Evolutionary conservation across 2,888 invertebrate species (phyloP), one percentile per base, ranked within the genome.

Genomic region (Microplitis deprimator): DNA sequence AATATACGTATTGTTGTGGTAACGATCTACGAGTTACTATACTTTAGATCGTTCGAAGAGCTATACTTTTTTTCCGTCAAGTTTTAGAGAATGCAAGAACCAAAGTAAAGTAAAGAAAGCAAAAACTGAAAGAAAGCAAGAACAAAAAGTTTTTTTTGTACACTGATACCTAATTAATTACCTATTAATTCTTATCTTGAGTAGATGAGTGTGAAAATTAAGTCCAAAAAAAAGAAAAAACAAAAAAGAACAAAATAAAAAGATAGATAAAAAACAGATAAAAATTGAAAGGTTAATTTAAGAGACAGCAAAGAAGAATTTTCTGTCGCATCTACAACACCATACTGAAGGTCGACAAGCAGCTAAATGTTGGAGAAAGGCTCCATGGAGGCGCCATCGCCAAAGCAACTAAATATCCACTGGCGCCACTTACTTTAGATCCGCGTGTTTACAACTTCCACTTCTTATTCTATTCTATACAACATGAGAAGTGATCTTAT

Each of bases 261-360:
- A n/a, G n/a, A 40, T 61, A 73, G 61, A 73, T 5, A 68, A 13
- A 39, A 50, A 73, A 61, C 62, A 40, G 71, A 69, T 68, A 50
- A 62, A 65, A 41, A 73, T 68, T 41, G 29, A 29, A 61, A 17
- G n/a, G 20, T 41, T 41, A 68, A 70, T 50, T 65, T 59, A 72
- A 68, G 71, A 68, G 68, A 75, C 65, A 41, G 64, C 64, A 39
- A 65, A 62, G 38, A 80, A 78, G 77, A 79, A 79, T 81, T 79
- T 77, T 79, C 79, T 68, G 79, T 78, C 71, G 77, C 77, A 64
- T 77, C 69, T 59, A 77, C 73, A 50, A 50, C 50, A 50, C 76
- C 75, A 60, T 29, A 29, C 76, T 78, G 79, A 80, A 82, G 82
- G 82, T 79, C 81, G 81, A 76, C 79, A 79, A 62, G 81, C 79